These are phyloP conservation scores for Diploscapter pachys DNA, from an alignment of 1,140 invertebrate genomes.

Conservation along the genomic window DNA sequence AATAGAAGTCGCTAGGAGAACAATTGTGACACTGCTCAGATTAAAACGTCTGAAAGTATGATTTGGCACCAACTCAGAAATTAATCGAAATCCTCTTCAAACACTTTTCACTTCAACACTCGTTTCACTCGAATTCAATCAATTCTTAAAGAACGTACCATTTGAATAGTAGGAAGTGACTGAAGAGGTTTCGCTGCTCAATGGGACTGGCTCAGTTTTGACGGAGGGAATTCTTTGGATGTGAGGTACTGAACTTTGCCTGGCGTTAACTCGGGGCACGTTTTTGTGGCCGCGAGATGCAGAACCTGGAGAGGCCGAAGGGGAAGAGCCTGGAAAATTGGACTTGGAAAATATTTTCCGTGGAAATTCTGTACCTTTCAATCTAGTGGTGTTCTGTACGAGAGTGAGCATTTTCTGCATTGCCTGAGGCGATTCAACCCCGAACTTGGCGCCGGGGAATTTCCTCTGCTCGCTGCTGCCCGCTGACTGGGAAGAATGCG, in stretches of 20 bases:
- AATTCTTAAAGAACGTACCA: constrained; percentile 15
- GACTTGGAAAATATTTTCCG: constrained; percentile 16
- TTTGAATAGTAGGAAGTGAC: constrained; percentile 70
- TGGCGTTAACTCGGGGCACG: constrained; percentile 21
- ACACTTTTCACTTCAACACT: constrained; percentile 1
- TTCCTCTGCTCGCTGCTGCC: constrained; percentile 45
- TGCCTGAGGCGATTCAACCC: constrained; percentile 88
- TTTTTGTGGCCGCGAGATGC: constrained; percentile 14
- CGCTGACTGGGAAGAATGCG: constrained; percentile 71
- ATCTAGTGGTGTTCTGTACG: constrained; percentile 66
- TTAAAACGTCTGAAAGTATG: constrained; percentile 32
- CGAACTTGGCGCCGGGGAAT: constrained; percentile 58
- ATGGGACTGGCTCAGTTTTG: constrained; percentile 74
- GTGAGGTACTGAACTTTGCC: constrained; percentile 48
- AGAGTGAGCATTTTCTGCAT: constrained; percentile 85
- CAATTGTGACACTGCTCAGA: constrained; percentile 5
- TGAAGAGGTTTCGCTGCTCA: constrained; percentile 88
- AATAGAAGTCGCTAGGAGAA: constrained; percentile 12
- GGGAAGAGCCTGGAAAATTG: constrained; percentile 4
- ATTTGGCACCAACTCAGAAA: constrained; percentile 6
- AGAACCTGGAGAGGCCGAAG: constrained; percentile 1
- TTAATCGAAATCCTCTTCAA: background rate
- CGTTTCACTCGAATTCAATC: constrained; percentile 2
- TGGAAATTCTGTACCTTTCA: constrained; percentile 20
- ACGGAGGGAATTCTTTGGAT: constrained; percentile 81